A percentile compares a stretch with the other conserved stretches of the same genome.
Conservation (phyloP, 2,113 vertebrate species). For the Sylvia atricapilla region DNA sequence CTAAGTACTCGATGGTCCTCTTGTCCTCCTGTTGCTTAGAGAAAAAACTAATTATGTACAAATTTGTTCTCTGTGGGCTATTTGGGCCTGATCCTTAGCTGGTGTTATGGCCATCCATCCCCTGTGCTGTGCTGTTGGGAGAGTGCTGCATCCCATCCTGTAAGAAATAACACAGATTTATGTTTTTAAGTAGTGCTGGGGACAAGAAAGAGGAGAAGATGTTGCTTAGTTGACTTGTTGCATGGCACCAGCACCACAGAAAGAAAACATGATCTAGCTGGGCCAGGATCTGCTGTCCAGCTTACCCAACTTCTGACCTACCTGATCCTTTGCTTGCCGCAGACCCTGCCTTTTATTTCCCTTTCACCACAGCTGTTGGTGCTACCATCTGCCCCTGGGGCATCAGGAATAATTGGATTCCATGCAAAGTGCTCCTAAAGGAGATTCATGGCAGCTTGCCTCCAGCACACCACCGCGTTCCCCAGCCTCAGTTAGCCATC, state of each 20-base stretch:
- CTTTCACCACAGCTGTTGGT: not conserved
- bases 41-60: not conserved
- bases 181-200: not conserved
- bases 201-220: not conserved
- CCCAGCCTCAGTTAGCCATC: not conserved
- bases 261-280: not conserved
- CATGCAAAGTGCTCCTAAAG: not conserved
- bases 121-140: not conserved
- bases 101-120: rapidly evolving
- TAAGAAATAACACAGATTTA: not conserved
- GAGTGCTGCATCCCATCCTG: not conserved
- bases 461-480: rapidly evolving
- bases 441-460: not conserved
- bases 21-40: constrained; percentile 11
- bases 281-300: not conserved
- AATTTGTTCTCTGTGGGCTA: not conserved
- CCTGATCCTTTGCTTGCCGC: not conserved
- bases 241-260: not conserved
- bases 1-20: not conserved
- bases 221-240: not conserved
- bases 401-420: not conserved
- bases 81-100: not conserved
- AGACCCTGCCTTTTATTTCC: not conserved
- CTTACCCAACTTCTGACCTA: not conserved
- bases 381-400: not conserved